Evolutionary conservation across 2,113 vertebrate genomes (phyloP).

Genomic region (Forbesichthys agassizii): DNA sequence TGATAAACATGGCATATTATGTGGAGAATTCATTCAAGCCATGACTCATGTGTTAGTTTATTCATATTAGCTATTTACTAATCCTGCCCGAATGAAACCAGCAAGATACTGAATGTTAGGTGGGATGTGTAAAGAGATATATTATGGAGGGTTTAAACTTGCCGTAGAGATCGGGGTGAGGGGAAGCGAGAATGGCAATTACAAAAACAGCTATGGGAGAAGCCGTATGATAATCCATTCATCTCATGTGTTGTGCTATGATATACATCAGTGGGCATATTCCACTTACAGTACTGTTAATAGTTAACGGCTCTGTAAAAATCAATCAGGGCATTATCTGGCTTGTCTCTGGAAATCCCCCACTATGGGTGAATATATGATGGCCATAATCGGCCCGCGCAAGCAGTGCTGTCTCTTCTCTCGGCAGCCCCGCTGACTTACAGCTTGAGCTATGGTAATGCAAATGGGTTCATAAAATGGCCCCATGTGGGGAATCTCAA

Average conservation of each 20-base stretch:
- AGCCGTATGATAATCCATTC: slow-evolving; percentile 5
- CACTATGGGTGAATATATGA: slow-evolving; percentile 70
- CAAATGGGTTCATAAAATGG: slow-evolving; percentile 69
- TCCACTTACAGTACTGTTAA: slow-evolving; percentile 48
- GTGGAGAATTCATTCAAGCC: slow-evolving; percentile 27
- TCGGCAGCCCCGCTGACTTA: slow-evolving; percentile 59
- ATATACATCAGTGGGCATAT: slow-evolving; percentile 41
- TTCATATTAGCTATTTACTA: slow-evolving; percentile 11
- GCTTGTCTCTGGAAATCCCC: slow-evolving; percentile 63
- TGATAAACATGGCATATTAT: slow-evolving; percentile 12
- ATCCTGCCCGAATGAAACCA: slow-evolving; percentile 3
- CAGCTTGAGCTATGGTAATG: slow-evolving; percentile 49
- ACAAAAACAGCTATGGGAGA: slow-evolving; percentile 2
- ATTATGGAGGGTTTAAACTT: slow-evolving; percentile 2
- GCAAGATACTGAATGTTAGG: neutral
- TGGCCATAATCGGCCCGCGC: slow-evolving; percentile 56
- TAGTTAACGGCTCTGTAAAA: slow-evolving; percentile 62
- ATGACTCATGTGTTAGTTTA: slow-evolving; percentile 13
- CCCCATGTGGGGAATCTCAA: slow-evolving; percentile 31
- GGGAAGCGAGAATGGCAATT: neutral
- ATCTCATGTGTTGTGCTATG: slow-evolving; percentile 23
- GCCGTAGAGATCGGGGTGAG: neutral
- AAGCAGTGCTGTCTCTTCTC: slow-evolving; percentile 49
- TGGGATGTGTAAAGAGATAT: neutral
- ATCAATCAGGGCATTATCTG: slow-evolving; percentile 70